phyloP scores from a whole-genome alignment of 2,888 invertebrate species.

The Gymnosoma rotundatum region DNA sequence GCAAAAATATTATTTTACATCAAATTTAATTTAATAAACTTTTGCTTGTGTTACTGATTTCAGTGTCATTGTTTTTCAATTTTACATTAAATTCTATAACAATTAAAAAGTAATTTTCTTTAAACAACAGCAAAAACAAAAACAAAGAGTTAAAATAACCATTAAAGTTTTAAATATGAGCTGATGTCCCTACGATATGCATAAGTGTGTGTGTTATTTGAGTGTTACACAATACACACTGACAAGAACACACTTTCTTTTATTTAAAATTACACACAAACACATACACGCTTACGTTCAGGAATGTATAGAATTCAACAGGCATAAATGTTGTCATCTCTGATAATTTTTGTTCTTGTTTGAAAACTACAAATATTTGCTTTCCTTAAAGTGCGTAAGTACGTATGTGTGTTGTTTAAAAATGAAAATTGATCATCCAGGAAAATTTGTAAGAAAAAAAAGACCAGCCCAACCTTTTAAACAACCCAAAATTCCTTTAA shows the following conservation, averaged over 20 bases:
- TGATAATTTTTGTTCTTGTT: conserved; percentile 26
- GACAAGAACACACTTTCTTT: conserved; percentile 35
- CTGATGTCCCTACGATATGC: background rate
- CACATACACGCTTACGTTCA: background rate
- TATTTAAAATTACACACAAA: background rate
- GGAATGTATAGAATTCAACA: conserved; percentile 6
- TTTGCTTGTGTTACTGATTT: background rate
- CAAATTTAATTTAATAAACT: conserved; percentile 3
- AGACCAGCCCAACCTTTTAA: background rate
- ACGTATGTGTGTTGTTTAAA: conserved; percentile 2
- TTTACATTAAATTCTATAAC: conserved; percentile 69
- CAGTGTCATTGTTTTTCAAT: background rate
- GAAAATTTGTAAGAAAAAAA: background rate
- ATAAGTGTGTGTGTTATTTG: background rate
- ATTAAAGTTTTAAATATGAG: background rate
- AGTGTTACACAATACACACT: background rate
- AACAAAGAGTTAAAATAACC: conserved; percentile 3
- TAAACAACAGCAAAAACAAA: conserved; percentile 37
- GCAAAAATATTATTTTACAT: background rate
- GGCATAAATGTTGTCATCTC: conserved; percentile 48
- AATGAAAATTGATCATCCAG: background rate
- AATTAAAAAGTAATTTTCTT: conserved; percentile 73
- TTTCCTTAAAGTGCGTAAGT: conserved; percentile 2
- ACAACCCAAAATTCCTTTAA: background rate
- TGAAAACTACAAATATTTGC: conserved; percentile 40